phyloP scores from a whole-genome alignment of 2,113 vertebrate species.

The Corydoras sp. region DNA sequence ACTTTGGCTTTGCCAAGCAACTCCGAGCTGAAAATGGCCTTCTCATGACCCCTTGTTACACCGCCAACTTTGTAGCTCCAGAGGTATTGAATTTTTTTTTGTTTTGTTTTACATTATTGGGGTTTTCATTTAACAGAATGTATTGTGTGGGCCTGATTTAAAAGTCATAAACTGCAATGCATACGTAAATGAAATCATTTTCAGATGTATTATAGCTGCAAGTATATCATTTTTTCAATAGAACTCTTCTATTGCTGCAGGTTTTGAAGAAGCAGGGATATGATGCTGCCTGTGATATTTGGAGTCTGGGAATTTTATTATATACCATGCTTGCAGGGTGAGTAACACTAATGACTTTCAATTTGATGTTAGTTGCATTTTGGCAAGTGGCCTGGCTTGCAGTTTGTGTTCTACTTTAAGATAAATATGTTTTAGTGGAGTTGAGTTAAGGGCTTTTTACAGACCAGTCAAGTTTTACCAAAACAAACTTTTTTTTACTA shows the following conservation, averaged over 20 bases:
- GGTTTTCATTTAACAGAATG: background rate
- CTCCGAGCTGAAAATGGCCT: slow-evolving; percentile 89
- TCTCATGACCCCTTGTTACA: slow-evolving; percentile 95
- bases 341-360: slow-evolving; percentile 28
- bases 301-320: slow-evolving; percentile 88
- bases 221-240: too few relatives aligned
- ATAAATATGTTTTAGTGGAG: too few relatives aligned
- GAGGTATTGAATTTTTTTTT: slow-evolving; percentile 67
- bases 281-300: slow-evolving; percentile 91
- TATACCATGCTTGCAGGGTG: slow-evolving; percentile 96
- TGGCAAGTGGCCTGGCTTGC: too few relatives aligned
- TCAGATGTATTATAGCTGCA: too few relatives aligned
- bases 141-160: background rate
- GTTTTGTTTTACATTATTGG: background rate
- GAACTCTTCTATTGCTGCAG: slow-evolving; percentile 54
- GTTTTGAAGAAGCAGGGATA: slow-evolving; percentile 92
- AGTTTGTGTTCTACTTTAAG: too few relatives aligned
- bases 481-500: too few relatives aligned
- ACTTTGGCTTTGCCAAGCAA: slow-evolving; percentile 92
- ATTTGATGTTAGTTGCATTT: too few relatives aligned
- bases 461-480: too few relatives aligned
- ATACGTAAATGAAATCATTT: too few relatives aligned
- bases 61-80: slow-evolving; percentile 89
- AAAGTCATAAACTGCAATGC: too few relatives aligned
- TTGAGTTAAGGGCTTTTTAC: too few relatives aligned